Percentiles rank a stretch among this genome's conserved stretches.
Conservation (phyloP, 2,113 vertebrate species). For the Lamprologus tigripictilis region DNA sequence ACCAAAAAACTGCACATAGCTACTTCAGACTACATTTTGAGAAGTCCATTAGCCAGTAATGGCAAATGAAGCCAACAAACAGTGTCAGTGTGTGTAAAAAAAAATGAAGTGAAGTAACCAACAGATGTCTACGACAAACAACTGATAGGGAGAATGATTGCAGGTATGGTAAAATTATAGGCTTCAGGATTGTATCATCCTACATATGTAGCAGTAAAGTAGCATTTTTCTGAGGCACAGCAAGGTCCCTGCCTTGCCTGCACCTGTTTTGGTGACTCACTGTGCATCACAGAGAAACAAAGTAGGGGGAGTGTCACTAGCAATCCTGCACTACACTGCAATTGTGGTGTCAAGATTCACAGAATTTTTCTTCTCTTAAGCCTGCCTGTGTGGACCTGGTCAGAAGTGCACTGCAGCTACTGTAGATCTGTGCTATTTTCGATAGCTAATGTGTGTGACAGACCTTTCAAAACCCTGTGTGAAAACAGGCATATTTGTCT, state of each 20-base stretch:
- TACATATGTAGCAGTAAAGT: background rate
- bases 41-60: constrained; percentile 32
- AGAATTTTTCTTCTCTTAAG: background rate
- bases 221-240: background rate
- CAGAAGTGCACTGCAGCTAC: background rate
- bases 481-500: background rate
- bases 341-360: constrained; percentile 1
- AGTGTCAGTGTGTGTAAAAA: background rate
- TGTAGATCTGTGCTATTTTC: background rate
- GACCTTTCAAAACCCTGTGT: background rate
- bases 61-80: background rate
- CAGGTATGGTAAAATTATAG: background rate
- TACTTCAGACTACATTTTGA: constrained; percentile 24
- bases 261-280: background rate
- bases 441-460: background rate
- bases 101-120: background rate
- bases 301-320: background rate
- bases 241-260: background rate
- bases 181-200: background rate
- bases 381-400: background rate
- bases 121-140: background rate
- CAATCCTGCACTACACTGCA: background rate
- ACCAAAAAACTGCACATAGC: constrained; percentile 5
- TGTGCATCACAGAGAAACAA: background rate
- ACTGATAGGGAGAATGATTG: background rate